Percentiles rank a stretch among this genome's conserved stretches.
phyloP scores from a whole-genome alignment of 1,140 invertebrate species.

The Stenopsyche tienmushanensis region DNA sequence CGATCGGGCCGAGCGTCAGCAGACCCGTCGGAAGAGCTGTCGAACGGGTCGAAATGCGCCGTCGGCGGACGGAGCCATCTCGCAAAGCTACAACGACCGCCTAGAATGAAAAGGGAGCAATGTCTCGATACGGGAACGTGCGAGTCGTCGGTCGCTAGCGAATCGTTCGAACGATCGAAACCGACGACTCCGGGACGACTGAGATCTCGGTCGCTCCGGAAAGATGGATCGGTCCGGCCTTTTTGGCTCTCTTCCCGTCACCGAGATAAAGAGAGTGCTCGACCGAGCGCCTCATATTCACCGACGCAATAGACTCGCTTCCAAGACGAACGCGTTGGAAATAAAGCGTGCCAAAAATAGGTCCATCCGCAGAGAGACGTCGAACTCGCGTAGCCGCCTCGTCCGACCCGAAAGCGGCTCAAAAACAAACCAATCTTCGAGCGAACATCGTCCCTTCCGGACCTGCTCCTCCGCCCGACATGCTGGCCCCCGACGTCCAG shows the following conservation, averaged over 20 bases:
- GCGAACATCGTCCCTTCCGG: conserved; percentile 6
- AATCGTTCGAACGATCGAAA: too few relatives aligned
- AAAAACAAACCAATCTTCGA: conserved; percentile 23
- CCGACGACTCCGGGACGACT: too few relatives aligned
- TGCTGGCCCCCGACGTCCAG: neutral
- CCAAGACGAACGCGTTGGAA: conserved; percentile 12
- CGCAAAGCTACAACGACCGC: too few relatives aligned
- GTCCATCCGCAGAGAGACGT: neutral
- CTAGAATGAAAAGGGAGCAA: too few relatives aligned
- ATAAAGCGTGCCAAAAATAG: conserved; percentile 21
- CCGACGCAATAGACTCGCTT: conserved; percentile 20
- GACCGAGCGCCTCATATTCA: neutral
- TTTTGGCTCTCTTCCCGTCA: conserved; percentile 21
- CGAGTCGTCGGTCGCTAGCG: too few relatives aligned
- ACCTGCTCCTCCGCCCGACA: neutral
- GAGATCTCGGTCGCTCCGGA: too few relatives aligned
- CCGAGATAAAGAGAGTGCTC: conserved; percentile 2
- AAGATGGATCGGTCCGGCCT: too few relatives aligned
- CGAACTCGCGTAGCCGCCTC: neutral
- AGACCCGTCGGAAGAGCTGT: too few relatives aligned
- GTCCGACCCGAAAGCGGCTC: conserved; percentile 7
- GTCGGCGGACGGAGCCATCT: too few relatives aligned
- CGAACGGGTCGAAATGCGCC: too few relatives aligned
- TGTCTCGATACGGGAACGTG: too few relatives aligned
- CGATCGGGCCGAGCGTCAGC: too few relatives aligned